phyloP scores from a whole-genome alignment of 92 coral and sea anemone genomes.

The Isaurus tuberculatus region DNA sequence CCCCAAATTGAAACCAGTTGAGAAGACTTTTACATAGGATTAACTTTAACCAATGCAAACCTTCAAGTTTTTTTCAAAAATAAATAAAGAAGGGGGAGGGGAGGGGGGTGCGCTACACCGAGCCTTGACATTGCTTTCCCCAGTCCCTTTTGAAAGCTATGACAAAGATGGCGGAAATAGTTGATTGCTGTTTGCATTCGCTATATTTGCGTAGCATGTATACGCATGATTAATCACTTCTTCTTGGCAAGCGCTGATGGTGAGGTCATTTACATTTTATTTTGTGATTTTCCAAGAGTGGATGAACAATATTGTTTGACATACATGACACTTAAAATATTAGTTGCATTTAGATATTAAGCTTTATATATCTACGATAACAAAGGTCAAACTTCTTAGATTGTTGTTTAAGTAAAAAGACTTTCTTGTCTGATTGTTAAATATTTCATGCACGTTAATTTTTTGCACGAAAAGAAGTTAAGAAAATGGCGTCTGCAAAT shows the following conservation, averaged over 20 bases:
- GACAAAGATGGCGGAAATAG: not conserved
- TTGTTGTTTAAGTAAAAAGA: not conserved
- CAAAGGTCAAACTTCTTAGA: not conserved
- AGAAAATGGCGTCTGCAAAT: conserved; percentile 28
- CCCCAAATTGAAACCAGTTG: no score
- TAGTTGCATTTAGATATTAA: not conserved
- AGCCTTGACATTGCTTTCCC: no score
- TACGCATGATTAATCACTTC: conserved; percentile 6
- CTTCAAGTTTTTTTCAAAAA: no score
- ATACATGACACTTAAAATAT: not conserved
- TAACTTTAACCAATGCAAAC: no score
- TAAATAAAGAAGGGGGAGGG: no score
- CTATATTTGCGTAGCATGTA: not conserved
- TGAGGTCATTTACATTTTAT: conserved; percentile 37
- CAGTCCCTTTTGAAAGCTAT: not conserved
- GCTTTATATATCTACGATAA: no score
- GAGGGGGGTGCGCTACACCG: no score
- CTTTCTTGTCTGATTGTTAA: not conserved
- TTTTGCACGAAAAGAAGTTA: not conserved
- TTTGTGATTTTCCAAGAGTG: not conserved
- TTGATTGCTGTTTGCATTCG: not conserved
- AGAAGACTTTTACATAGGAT: no score
- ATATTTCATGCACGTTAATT: not conserved
- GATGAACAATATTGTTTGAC: not conserved
- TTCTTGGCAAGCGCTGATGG: not conserved